Evolutionary conservation across 2,888 invertebrate genomes (phyloP), one percentile per base, ranked within the genome.

Genomic region (Phyto melanocephala): DNA sequence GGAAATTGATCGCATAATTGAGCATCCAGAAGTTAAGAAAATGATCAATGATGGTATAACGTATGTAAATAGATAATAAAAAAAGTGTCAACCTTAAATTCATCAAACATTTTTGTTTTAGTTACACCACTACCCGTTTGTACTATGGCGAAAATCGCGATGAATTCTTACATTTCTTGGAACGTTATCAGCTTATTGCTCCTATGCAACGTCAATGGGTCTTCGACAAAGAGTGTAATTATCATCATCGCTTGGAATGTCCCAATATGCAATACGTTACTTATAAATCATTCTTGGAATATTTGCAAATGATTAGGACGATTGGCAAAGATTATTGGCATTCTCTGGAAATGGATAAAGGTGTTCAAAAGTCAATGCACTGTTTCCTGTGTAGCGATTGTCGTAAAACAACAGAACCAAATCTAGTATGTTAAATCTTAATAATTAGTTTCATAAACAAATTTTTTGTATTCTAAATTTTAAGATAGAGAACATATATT

Each of bases 1-100:
- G 0, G 95, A 95, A 87, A 94, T 96, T 84, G 92, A 94, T 85
- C 94, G 95, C 81, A 92, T 96, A 10, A 93, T 94, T 74, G 93
- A 93, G 72, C 93, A 94, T 85, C 92, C 94, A 0, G 94, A 94
- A 84, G 94, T 96, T 17, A 94, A 95, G 86, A 94, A 95, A 87
- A 94, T 95, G 94, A 94, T 96, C 17, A 95, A 96, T 86, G 95
- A 96, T 87, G 96, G 95, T 24, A 92, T 96, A 28, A 95, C 95
- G 95, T 95, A 91, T 93, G 94, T 92, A 33, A 28, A 28, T 28
- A 28, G 3, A 5, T 5, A 28, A 3, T 28, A 5, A 5, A 28
- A 28, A 6, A 28, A 5, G 3, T 5, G 3, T 28, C 28, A 28
- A 3, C 4, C 6, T 28, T 28, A 6, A 28, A 28, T 86, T 87